Evolutionary conservation across 2,113 vertebrate genomes (phyloP), one percentile per base, ranked within the genome.

Genomic region (Garra rufa): DNA sequence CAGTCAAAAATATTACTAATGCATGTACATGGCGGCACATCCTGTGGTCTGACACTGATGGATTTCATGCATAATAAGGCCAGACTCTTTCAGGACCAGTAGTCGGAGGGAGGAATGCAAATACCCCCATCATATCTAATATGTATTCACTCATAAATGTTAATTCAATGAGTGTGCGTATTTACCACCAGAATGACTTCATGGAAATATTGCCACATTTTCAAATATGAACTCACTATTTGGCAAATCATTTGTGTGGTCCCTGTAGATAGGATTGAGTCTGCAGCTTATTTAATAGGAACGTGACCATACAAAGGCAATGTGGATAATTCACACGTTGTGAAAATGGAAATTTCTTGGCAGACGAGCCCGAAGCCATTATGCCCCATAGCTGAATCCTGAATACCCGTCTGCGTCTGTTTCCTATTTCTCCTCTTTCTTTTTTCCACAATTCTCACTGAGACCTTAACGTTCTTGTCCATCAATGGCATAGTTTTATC

Each of bases 331-430:
- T 90, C 61, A 77, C 78, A 38, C 67, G 11, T 87, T 89, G 88
- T 76, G 69, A 83, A 82, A 91, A 92, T 90, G 88, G 86, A 90
- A 90, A 90, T 91, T 21, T 86, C 65, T 63, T 76, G 59, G 65
- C 80, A 82, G 88, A 87, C 82, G 70, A 82, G 77, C 86, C 83
- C 79, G 79, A 89, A 86, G 86, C 89, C 82, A 90, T 83, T 88
- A 71, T 91, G 89, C 89, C 81, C 61, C 78, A 9, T 38, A 77
- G 82, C 78, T 88, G 88, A 91, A 92, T 91, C 85, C 87, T 86
- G 91, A 92, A 92, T 91, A 75, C 82, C 9, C 86, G 86, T 86
- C 85, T 87, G 85, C 86, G 81, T 88, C 83, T 86, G 52, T 88
- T 86, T 85, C 83, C 89, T 88, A 83, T 89, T 77, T 86, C 74